Conservation (phyloP, 2,888 invertebrate species). For the Seladonia tumulorum region DNA sequence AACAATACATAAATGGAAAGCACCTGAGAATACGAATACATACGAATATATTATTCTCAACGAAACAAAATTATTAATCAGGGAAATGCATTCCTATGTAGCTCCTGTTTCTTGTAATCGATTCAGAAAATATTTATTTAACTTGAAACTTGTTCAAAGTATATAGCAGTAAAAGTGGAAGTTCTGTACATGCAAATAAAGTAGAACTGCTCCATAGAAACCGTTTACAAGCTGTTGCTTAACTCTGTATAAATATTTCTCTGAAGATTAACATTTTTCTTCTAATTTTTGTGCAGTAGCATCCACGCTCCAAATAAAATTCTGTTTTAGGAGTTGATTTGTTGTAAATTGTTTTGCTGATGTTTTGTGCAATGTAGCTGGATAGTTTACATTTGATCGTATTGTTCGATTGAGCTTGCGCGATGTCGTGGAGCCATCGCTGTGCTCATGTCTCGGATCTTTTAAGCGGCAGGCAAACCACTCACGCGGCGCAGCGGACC, state of each 20-base stretch:
- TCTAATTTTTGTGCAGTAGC: background rate
- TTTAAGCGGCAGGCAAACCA: constrained; percentile 79
- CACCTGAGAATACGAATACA: too few species aligned
- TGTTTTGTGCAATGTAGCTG: background rate
- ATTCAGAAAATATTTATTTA: too few species aligned
- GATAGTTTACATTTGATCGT: constrained; percentile 24
- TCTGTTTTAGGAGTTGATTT: background rate
- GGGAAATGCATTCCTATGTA: background rate
- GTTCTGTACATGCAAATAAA: too few species aligned
- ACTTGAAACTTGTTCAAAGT: too few species aligned
- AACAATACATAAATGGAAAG: too few species aligned
- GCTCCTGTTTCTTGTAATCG: background rate
- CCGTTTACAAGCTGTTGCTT: background rate
- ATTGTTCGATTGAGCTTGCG: constrained; percentile 74
- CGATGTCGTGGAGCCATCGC: constrained; percentile 76
- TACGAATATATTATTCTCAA: too few species aligned
- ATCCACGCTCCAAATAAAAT: background rate
- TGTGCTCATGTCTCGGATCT: constrained; percentile 75
- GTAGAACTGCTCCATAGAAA: too few species aligned
- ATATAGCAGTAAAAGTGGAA: too few species aligned
- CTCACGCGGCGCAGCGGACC: constrained; percentile 83
- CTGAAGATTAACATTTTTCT: background rate
- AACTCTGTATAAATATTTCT: background rate
- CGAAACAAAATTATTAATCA: too few species aligned
- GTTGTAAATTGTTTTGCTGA: background rate